Conservation (phyloP, 2,888 invertebrate genomes). For the Volucella bombylans region DNA sequence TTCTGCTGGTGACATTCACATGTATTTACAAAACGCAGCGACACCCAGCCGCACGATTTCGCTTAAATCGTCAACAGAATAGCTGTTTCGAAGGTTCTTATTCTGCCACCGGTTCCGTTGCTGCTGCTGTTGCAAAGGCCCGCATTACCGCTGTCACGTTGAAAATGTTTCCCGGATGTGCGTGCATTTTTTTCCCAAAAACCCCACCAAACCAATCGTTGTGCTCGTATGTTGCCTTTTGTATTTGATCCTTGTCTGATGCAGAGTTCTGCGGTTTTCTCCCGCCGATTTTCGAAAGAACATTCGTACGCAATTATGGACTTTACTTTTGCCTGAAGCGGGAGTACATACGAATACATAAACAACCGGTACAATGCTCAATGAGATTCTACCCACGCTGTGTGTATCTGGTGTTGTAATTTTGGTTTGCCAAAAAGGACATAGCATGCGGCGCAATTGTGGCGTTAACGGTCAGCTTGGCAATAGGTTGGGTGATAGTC, state of each 20-base stretch:
- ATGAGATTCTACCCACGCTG: background rate
- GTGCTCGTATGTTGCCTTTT: slow-evolving; percentile 29
- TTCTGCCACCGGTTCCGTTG: slow-evolving; percentile 5
- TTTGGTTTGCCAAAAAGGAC: slow-evolving; percentile 62
- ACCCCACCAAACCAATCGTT: background rate
- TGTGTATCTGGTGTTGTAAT: slow-evolving; percentile 57
- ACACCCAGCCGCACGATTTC: slow-evolving; percentile 40
- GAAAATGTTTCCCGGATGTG: slow-evolving; percentile 59
- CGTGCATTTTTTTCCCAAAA: slow-evolving; percentile 46
- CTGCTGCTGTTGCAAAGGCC: background rate
- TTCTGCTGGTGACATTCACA: slow-evolving; percentile 46
- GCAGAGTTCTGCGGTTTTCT: slow-evolving; percentile 59
- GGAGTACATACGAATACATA: background rate
- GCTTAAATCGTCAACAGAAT: slow-evolving; percentile 57
- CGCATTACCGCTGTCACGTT: slow-evolving; percentile 7
- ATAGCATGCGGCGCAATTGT: slow-evolving; percentile 61
- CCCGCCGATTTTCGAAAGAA: slow-evolving; percentile 39
- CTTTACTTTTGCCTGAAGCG: slow-evolving; percentile 35
- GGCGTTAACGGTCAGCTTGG: slow-evolving; percentile 43
- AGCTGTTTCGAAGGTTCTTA: slow-evolving; percentile 39
- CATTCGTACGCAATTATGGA: slow-evolving; percentile 70
- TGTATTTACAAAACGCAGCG: slow-evolving; percentile 48
- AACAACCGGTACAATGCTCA: background rate
- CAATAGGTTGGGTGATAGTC: slow-evolving; percentile 32
- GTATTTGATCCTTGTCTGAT: slow-evolving; percentile 63